Base-by-base conservation (phyloP, 2,888 invertebrate species). In the Sarcophaga rosellei region DNA sequence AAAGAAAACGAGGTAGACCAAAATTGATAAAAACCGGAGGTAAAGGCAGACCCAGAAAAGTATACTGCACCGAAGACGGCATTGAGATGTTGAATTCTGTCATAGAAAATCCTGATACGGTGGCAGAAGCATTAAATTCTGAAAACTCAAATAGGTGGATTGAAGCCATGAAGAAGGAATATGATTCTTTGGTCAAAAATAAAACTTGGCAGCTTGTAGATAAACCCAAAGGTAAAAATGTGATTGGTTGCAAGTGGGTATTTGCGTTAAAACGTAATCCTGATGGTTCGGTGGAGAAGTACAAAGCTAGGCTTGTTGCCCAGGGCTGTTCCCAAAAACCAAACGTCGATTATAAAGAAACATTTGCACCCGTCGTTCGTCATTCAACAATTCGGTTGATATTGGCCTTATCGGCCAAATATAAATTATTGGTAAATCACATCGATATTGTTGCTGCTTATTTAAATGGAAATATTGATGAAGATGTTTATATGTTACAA, bases 121-220 rank as follows among this genome's bases (percentile, higher is more conserved):
- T 82, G 35, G 62, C 74, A 20, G 76, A 83, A 20, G 83, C 84
- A 8, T 69, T 87, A 35, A 78, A 66, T 23, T 83, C 85, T 17
- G 77, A 83, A 70, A 65, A 63, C 44, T 70, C 61, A 10, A 45
- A n/a, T 17, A 70, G 79, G n/a, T 88, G 85, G 88, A 81, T 76
- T 65, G 70, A 83, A 68, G 90, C 90, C 35, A 90, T 89, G 88
- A 35, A 72, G 44, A 17, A 65, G 44, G 88, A 88, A 78, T 89
- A 88, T 65, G 77, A 75, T 35, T 88, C 89, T 11, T 76, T 90
- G 17, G 84, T 88, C 25, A 87, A 88, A 72, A 89, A 89, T 69
- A 61, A 85, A 45, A 88, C 89, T 8, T 88, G 87, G 86, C 74
- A 81, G 3, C 73, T 87, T 45, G 79, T 87, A 23, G 82, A 86